Percentiles rank a stretch among this genome's conserved stretches.
phyloP scores from a whole-genome alignment of 1,140 invertebrate species.

The Antheraea pernyi region DNA sequence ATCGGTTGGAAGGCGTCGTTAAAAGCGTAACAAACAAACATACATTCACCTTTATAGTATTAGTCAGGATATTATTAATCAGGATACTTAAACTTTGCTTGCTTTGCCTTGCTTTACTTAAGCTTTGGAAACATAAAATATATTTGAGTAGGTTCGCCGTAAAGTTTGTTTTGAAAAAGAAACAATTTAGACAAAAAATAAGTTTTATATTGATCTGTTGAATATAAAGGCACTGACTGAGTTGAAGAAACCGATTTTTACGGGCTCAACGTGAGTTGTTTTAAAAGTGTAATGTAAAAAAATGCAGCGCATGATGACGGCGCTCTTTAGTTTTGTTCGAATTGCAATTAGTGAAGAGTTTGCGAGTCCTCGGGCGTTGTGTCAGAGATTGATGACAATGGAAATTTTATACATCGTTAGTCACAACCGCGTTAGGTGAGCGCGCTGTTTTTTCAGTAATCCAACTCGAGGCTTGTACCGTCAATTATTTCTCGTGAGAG shows the following conservation, averaged over 20 bases:
- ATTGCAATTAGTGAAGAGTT: slow-evolving; percentile 78
- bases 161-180: too few species aligned
- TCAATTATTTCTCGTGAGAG: slow-evolving; percentile 43
- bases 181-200: too few species aligned
- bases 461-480: slow-evolving; percentile 46
- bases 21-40: too few species aligned
- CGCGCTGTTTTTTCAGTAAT: slow-evolving; percentile 72
- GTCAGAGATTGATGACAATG: slow-evolving; percentile 79
- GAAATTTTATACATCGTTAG: slow-evolving; percentile 79
- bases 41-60: too few species aligned
- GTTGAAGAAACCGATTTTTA: background rate
- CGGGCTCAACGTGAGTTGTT: slow-evolving; percentile 24
- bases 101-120: too few species aligned
- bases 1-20: too few species aligned
- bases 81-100: too few species aligned
- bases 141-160: too few species aligned
- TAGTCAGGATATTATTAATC: too few species aligned
- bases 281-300: slow-evolving; percentile 57
- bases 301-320: slow-evolving; percentile 69
- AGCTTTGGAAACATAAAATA: too few species aligned
- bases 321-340: slow-evolving; percentile 74
- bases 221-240: too few species aligned
- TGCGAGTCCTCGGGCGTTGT: slow-evolving; percentile 70
- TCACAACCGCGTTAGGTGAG: slow-evolving; percentile 69
- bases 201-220: too few species aligned